phyloP scores from a whole-genome alignment of 1,140 invertebrate genomes.

The Apocrypta bakeri region DNA sequence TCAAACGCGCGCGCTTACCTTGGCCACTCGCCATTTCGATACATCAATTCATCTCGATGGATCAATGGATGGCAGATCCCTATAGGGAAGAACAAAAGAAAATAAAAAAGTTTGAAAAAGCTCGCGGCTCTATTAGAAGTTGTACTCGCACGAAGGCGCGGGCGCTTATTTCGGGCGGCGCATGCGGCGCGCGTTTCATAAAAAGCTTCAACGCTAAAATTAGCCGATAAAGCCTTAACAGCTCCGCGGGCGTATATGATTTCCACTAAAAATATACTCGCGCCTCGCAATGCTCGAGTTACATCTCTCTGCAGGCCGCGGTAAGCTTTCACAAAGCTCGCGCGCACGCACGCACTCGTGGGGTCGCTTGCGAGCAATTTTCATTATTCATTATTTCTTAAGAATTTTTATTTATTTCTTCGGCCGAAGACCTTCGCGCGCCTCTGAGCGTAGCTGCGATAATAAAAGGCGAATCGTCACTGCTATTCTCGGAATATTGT shows the following conservation, averaged over 20 bases:
- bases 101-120: not conserved
- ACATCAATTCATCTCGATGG: too few relatives aligned
- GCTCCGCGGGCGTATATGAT: conserved; percentile 35
- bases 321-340: not conserved
- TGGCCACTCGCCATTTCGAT: too few relatives aligned
- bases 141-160: not conserved
- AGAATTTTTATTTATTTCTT: too few relatives aligned
- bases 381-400: too few relatives aligned
- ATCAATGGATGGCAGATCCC: too few relatives aligned
- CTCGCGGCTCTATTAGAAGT: not conserved
- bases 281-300: conserved; percentile 44
- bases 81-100: not conserved
- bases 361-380: too few relatives aligned
- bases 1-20: too few relatives aligned
- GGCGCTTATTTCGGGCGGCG: conserved; percentile 9
- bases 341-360: too few relatives aligned
- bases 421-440: not conserved
- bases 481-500: too few relatives aligned
- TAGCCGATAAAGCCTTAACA: conserved; percentile 47
- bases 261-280: conserved; percentile 40
- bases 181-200: not conserved
- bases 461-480: too few relatives aligned
- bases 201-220: conserved; percentile 43
- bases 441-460: not conserved
- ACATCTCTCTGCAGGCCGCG: conserved; percentile 10